A percentile compares a stretch with the other conserved stretches of the same genome.
Evolutionary conservation across 1,140 invertebrate species (phyloP).

Genomic region (Gonioctena quinquepunctata): DNA sequence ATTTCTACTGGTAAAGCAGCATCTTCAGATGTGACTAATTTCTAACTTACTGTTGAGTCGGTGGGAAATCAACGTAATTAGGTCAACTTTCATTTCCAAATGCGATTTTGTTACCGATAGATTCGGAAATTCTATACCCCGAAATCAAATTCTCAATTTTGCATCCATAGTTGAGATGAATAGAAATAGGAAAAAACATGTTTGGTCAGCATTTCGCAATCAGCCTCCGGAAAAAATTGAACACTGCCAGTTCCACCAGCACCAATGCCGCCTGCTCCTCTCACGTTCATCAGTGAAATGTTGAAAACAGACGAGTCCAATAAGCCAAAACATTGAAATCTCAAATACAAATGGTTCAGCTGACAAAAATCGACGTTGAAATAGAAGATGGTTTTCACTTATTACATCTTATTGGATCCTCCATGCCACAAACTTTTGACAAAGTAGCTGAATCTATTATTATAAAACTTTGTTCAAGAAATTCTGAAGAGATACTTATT

Average conservation of each 20-base stretch:
- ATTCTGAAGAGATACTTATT: too few species aligned
- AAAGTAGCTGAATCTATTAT: constrained; percentile 21
- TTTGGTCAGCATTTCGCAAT: neutral
- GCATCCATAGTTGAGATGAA: too few species aligned
- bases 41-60: neutral
- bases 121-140: neutral
- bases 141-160: too few species aligned
- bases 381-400: constrained; percentile 13
- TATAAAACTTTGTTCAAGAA: too few species aligned
- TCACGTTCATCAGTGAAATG: constrained; percentile 36
- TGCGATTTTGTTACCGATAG: neutral
- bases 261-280: constrained; percentile 40
- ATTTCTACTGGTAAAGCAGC: neutral
- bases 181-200: neutral
- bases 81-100: neutral
- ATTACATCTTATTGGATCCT: constrained; percentile 11
- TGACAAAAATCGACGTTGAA: constrained; percentile 4
- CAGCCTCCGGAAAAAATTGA: constrained; percentile 30
- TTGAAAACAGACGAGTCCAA: constrained; percentile 39
- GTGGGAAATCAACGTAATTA: neutral
- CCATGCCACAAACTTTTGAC: constrained; percentile 17
- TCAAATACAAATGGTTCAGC: constrained; percentile 4
- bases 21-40: neutral
- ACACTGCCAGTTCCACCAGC: constrained; percentile 28
- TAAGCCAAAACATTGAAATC: constrained; percentile 31